Evolutionary conservation across 2,888 invertebrate genomes (phyloP).

Genomic region (Drosophila parthenogenetica): DNA sequence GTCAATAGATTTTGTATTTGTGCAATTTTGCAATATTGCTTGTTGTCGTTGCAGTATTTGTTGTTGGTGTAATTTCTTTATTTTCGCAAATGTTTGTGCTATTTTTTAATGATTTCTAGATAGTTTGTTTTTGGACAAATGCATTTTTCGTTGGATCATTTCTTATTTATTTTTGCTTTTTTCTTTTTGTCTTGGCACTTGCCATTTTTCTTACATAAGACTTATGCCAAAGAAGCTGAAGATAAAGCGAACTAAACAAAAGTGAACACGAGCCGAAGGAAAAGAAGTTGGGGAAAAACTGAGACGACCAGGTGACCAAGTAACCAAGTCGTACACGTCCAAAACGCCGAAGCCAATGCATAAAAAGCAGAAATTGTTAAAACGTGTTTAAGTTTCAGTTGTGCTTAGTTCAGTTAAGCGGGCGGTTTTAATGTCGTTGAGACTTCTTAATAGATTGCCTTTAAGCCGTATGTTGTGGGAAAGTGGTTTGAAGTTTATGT

Average conservation of each 20-base stretch:
- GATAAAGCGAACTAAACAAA: conserved; percentile 26
- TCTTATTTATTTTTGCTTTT: conserved; percentile 9
- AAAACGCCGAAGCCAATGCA: conserved; percentile 60
- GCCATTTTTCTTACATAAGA: conserved; percentile 66
- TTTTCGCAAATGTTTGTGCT: conserved; percentile 74
- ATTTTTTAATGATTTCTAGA: conserved; percentile 76
- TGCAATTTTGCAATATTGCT: conserved; percentile 62
- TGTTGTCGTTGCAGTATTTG: conserved; percentile 7
- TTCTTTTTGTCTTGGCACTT: conserved; percentile 35
- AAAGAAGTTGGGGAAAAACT: conserved; percentile 39
- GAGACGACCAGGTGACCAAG: conserved; percentile 66
- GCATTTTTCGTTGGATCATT: conserved; percentile 19
- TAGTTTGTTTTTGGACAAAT: conserved; percentile 27
- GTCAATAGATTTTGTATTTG: conserved; percentile 77
- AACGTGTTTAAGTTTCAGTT: conserved; percentile 73
- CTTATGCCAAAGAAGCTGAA: conserved; percentile 67
- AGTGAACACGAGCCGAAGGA: conserved; percentile 29
- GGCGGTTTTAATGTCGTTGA: conserved; percentile 31
- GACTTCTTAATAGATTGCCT: conserved; percentile 75
- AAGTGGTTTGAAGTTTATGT: conserved; percentile 13
- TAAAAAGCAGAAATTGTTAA: conserved; percentile 71
- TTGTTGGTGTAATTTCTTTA: conserved; percentile 56
- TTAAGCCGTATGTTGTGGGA: conserved; percentile 49
- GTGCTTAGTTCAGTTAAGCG: conserved; percentile 3
- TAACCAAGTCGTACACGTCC: conserved; percentile 59